Base-by-base conservation (phyloP, 2,797 vertebrate species). In the Margarornis squamiger region DNA sequence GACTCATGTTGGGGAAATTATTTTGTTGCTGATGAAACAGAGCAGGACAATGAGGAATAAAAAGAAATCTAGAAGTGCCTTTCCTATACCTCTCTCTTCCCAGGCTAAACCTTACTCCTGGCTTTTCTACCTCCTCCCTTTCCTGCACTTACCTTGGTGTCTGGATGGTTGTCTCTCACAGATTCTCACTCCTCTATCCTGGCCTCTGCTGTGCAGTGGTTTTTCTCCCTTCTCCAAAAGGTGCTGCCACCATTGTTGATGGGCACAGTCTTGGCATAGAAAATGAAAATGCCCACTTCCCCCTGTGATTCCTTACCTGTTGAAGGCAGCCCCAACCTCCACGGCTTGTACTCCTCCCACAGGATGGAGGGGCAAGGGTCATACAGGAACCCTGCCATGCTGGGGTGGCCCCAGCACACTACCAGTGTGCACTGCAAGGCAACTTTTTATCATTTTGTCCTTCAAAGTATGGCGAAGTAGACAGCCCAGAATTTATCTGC, bases 1-100 rank as follows among this genome's bases (percentile, higher is more conserved):
- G 19, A 29, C 6, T 70, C 2, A 1, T 0, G 0, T 1, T 41
- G 43, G 27, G 14, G 22, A 58, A 30, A 12, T 66, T 3, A 23
- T 30, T 89, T 41, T 51, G 27, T 20, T 80, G 63, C 19, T 26
- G 39, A 0, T 41, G 48, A n/a, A 76, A 55, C 10, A 39, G 79
- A 80, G 26, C 32, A 41, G 30, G 41, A 13, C 55, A 41, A 62
- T 36, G 58, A 90, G 58, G 29, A 90, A 17, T 77, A 52, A 27
- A 30, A 58, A 77, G 4, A 65, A 45, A 65, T 59, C 2, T 23
- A 20, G 52, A 48, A 65, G 30, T 66, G 34, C 46, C 11, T 72
- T 78, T 84, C 34, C 34, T 12, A 66, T 34, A 52, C 52, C 16
- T 52, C 6, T 77, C n/a, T 22, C 51, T 84, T 59, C 34, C 52